Evolutionary conservation across 2,113 vertebrate genomes (phyloP), one percentile per base, ranked within the genome.

Genomic region (Tupaia tana): DNA sequence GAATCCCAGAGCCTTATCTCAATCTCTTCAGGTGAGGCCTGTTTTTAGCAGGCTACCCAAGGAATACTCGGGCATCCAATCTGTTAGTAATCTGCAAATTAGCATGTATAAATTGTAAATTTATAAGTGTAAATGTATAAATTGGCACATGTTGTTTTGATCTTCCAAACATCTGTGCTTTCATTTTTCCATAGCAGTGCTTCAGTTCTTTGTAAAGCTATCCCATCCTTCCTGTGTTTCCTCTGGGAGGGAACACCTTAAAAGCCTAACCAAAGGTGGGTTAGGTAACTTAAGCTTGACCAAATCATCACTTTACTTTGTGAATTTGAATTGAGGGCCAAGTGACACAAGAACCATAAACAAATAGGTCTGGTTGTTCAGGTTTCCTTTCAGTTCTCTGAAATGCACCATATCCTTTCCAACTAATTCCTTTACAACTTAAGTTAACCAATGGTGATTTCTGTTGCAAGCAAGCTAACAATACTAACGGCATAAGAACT

Each of bases 321-420:
- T 1, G 43, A 89, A 91, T 77, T 25, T 89, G 84, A 94, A 59
- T 86, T 86, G 71, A 77, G 78, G 56, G 54, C 5, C 66, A 86
- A 81, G 59, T 67, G 82, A 69, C 16, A 56, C 16, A 29, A 79
- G 54, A 69, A 78, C 22, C 27, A 80, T 71, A 77, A 29, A 64
- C 61, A 54, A 14, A 81, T 9, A 7, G 13, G 10, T 24, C 9
- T 25, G 20, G 54, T 15, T 67, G 25, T 13, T 22, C 9, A 16
- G 7, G 20, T n/a, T 69, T 91, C 34, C 77, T 70, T 80, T 69
- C 63, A 75, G 0, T 18, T 58, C 73, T 69, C 77, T 81, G 8
- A 59, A 77, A 66, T 2, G 27, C 0, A 9, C 7, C n/a, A 18
- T 15, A 81, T 20, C n/a, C 54, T 77, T 63, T n/a, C 12, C 63